Conservation (phyloP, 1,140 invertebrate genomes). For the Melanaphis sacchari region DNA sequence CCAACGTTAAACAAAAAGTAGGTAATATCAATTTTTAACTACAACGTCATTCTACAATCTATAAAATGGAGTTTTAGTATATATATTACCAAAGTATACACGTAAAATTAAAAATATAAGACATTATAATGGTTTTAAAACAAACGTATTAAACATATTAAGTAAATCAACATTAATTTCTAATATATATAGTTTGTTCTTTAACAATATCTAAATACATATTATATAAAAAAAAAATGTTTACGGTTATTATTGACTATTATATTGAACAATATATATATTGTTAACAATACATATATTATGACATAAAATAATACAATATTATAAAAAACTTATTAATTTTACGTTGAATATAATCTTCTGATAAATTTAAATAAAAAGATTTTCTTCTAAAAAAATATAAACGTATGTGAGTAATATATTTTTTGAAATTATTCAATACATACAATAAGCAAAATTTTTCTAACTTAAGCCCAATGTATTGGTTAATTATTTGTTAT, state of each 20-base stretch:
- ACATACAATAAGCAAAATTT: background rate
- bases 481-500: background rate
- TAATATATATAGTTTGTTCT: background rate
- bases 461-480: background rate
- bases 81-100: background rate
- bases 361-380: background rate
- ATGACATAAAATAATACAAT: background rate
- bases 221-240: background rate
- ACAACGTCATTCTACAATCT: background rate
- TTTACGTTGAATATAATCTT: background rate
- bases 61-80: background rate
- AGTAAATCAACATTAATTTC: background rate
- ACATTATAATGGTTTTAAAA: background rate
- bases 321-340: background rate
- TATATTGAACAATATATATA: no score
- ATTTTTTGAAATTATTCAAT: background rate
- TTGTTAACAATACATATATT: no score
- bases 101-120: background rate
- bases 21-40: background rate
- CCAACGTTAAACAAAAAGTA: background rate
- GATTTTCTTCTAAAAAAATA: no score
- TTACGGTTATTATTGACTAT: no score
- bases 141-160: background rate
- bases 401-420: background rate
- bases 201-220: background rate